Conservation (phyloP, 2,888 invertebrate genomes). For the Lepeophtheirus nordmannii region DNA sequence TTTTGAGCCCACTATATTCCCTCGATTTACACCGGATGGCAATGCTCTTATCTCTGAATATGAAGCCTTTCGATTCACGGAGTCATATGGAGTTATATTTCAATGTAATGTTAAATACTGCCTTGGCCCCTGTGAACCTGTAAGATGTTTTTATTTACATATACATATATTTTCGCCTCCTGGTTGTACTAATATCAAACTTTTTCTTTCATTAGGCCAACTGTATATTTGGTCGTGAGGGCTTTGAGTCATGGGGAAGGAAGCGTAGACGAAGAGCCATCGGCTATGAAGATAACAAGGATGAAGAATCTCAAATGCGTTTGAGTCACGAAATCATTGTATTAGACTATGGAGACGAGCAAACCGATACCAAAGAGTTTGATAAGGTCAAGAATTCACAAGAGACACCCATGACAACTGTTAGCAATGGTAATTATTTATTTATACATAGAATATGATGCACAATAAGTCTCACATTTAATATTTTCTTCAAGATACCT, state of each 20-base stretch:
- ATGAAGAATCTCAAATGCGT: slow-evolving; percentile 51
- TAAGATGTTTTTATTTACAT: slow-evolving; percentile 37
- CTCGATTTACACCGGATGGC: slow-evolving; percentile 74
- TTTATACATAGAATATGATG: background rate
- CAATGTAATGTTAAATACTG: slow-evolving; percentile 94
- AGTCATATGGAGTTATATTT: slow-evolving; percentile 90
- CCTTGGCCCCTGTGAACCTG: slow-evolving; percentile 80
- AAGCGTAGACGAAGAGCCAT: slow-evolving; percentile 52
- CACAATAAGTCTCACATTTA: background rate
- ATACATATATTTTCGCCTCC: background rate
- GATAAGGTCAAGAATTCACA: slow-evolving; percentile 2
- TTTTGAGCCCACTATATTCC: slow-evolving; percentile 81
- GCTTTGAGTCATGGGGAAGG: slow-evolving; percentile 78
- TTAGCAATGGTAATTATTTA: background rate
- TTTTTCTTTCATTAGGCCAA: slow-evolving; percentile 47
- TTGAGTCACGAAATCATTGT: slow-evolving; percentile 85
- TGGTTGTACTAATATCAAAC: slow-evolving; percentile 23
- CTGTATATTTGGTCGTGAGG: slow-evolving; percentile 78
- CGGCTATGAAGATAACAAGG: slow-evolving; percentile 37
- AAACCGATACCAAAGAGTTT: slow-evolving; percentile 27
- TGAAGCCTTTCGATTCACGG: slow-evolving; percentile 87
- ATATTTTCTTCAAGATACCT: background rate
- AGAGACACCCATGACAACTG: background rate
- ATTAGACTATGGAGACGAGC: slow-evolving; percentile 75
- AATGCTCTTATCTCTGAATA: slow-evolving; percentile 69